phyloP scores from a whole-genome alignment of 2,888 invertebrate species.

The Lepidonotus clava region DNA sequence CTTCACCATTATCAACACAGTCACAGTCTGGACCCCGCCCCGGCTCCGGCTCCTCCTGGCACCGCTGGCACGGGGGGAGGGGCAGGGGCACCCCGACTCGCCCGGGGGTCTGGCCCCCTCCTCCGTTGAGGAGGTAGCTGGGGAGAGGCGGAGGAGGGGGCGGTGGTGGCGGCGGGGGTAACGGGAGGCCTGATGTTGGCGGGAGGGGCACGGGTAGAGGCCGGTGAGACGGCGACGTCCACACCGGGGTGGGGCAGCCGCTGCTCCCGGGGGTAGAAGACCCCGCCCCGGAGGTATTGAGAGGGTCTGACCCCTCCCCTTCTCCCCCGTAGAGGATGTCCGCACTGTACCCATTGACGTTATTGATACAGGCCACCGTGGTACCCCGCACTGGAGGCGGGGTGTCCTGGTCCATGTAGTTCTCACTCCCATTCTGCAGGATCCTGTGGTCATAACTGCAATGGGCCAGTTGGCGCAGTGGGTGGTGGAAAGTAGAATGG shows the following conservation, averaged over 20 bases:
- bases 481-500: not conserved
- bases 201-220: not conserved
- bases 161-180: conserved; percentile 48
- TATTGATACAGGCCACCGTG: not conserved
- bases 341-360: not conserved
- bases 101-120: not conserved
- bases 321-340: not conserved
- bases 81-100: conserved; percentile 23
- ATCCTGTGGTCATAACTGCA: not conserved
- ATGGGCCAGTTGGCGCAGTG: not conserved
- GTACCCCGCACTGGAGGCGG: not conserved
- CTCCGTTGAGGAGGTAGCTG: not conserved
- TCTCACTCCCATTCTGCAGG: not conserved
- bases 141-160: not conserved
- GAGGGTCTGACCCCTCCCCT: not conserved
- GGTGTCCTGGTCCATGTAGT: conserved; percentile 32
- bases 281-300: not conserved
- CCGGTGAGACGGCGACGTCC: conserved; percentile 20
- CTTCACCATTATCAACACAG: not conserved
- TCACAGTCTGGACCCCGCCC: not conserved
- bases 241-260: not conserved
- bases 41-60: conserved; percentile 40
- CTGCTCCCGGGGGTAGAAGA: not conserved
- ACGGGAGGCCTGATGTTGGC: not conserved
- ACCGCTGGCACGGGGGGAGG: conserved; percentile 27